Base-by-base conservation (phyloP, 2,888 invertebrate species). In the Troides aeacus region DNA sequence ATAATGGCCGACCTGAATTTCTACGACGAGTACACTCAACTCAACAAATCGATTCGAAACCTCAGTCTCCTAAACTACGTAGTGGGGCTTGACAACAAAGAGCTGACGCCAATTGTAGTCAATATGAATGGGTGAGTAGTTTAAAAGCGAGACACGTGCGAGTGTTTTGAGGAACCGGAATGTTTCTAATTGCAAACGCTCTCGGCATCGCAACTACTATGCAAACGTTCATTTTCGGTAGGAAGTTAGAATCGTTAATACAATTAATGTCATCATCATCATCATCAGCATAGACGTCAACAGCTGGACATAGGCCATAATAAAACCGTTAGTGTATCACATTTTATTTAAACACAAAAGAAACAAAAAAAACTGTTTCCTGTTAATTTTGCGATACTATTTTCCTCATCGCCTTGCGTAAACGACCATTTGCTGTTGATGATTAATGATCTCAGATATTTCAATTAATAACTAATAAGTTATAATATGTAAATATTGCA, bases 71-170 rank as follows among this genome's bases (percentile, higher is more conserved):
- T 53, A 62, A 62, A 46, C 46, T 50, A 61, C 64, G 30, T n/a
- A 63, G 57, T 66, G 53, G 63, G 24, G 60, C 36, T 59, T 60
- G 64, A 64, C 64, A 58, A 68, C 59, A 64, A 64, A 64, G 58
- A 58, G 17, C 18, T 60, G 64, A 68, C 68, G 63, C 53, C 60
- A 58, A 23, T 8, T 39, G 39, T 39, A 39, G 39, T 15, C 36
- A 39, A 64, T 53, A 62, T 46, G 56, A 50, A 56, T 56, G 30
- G 10, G 17, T 24, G 46, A 62, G 50, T 36, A 21, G 24, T 68
- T 68, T 46, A 21, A 36, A 63, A 30, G 36, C 63, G 57, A 24
- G 17, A 50, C 63, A 64, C 68, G 68, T 60, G 68, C 64, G 68
- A 64, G 59, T 46, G 63, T 60, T 60, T 63, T 39, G 62, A 68